Evolutionary conservation across 2,113 vertebrate species (phyloP).

Genomic region (Saccopteryx leptura): DNA sequence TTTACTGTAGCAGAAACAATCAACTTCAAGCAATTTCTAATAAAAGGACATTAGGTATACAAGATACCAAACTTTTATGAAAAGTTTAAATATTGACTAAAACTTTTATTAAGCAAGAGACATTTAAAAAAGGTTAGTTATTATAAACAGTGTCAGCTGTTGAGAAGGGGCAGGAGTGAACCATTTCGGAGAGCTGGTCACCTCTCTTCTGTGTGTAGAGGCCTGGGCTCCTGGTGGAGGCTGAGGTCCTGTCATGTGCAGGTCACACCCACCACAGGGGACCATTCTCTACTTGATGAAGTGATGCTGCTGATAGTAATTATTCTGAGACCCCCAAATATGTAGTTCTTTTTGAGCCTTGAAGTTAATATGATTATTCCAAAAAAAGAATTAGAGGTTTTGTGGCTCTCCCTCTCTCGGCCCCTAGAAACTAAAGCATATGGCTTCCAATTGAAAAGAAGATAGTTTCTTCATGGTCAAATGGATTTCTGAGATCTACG

Average conservation of each 20-base stretch:
- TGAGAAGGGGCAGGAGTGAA: neutral
- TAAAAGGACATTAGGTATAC: neutral
- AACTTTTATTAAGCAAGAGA: neutral
- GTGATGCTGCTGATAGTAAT: rapidly evolving
- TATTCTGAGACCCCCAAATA: neutral
- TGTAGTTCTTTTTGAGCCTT: neutral
- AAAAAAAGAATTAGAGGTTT: neutral
- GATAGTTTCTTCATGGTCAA: neutral
- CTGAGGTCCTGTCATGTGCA: too few species aligned
- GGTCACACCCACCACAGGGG: rapidly evolving
- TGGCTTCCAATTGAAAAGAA: neutral
- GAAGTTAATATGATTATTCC: neutral
- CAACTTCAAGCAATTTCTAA: neutral
- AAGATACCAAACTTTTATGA: neutral
- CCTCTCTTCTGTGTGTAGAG: neutral
- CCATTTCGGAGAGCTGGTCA: neutral
- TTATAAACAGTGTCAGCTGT: too few species aligned
- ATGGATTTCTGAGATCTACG: neutral
- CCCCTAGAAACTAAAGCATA: neutral
- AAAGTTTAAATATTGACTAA: neutral
- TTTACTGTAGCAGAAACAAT: neutral
- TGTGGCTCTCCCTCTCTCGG: neutral
- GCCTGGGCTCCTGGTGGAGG: too few species aligned
- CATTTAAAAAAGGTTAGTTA: neutral
- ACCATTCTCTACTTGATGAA: neutral